Evolutionary conservation across 1,140 invertebrate species (phyloP), one percentile per base, ranked within the genome.

Genomic region (Homarus americanus): DNA sequence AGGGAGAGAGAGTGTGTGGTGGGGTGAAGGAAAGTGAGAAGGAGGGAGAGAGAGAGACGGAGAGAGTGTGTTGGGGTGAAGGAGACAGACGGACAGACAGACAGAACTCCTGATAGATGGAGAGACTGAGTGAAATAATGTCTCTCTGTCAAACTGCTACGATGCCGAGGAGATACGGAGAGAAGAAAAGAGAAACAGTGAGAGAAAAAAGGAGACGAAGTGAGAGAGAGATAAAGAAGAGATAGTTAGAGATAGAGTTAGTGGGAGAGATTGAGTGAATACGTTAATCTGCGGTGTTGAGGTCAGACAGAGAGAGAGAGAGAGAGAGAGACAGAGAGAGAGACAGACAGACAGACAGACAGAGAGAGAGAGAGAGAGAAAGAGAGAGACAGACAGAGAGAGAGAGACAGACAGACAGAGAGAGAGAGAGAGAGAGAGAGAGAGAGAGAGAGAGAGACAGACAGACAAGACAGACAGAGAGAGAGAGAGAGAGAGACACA

Each of bases 321-420:
- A 34, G 66, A 72, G 32, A n/a, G 32, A 34, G 66, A 72, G 66
- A 72, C 5, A 28, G 32, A 72, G 32, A 72, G 66, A 72, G 66
- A 72, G 66, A 72, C 5, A 72, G 66, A 72, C 5, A 72, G 66
- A 72, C 5, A 72, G 66, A 72, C 5, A 72, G 66, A 72, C 5
- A 72, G 66, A 72, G 66, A 72, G 66, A 72, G 66, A 72, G 66
- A 72, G 66, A 72, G 66, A 72, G 66, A 72, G 66, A 72, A 15
- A 75, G 24, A 75, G 32, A 75, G 72, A 75, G 72, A 34, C 5
- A 72, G 66, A 72, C 5, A 72, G 66, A 72, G 66, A 72, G 66
- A 72, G 66, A 72, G 66, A 72, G 66, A 72, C 5, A 72, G 66
- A 72, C 5, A 72, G 66, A 72, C 5, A 72, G 32, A 75, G 24